phyloP scores from a whole-genome alignment of 2,797 vertebrate genomes.

The Malurus splendens region DNA sequence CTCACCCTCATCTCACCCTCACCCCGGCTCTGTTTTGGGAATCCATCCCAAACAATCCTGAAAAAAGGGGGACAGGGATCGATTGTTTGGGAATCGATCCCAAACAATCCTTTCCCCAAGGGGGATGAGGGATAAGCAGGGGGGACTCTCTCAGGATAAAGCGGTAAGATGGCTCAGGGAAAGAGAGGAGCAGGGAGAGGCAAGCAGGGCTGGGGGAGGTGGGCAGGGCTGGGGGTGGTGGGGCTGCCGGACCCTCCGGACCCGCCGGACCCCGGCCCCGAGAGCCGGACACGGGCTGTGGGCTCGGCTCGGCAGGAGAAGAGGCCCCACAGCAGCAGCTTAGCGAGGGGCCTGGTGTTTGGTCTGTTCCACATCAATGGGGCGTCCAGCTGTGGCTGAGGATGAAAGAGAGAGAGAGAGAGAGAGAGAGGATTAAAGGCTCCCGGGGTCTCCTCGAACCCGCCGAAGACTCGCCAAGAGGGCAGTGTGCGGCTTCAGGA shows the following conservation, averaged over 20 bases:
- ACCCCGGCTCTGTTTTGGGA: fast-evolving
- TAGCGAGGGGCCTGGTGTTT: conserved; percentile 74
- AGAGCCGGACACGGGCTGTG: not conserved
- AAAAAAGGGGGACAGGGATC: no score
- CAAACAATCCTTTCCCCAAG: not conserved
- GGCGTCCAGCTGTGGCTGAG: conserved; percentile 82
- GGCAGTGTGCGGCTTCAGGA: conserved; percentile 36
- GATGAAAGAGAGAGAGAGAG: conserved; percentile 69
- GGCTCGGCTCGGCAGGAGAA: not conserved
- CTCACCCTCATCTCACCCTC: not conserved
- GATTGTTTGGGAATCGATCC: not conserved
- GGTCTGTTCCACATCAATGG: conserved; percentile 87
- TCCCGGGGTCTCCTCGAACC: conserved; percentile 46
- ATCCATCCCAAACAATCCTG: not conserved
- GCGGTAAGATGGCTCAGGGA: not conserved
- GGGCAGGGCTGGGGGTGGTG: not conserved
- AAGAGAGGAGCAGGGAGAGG: not conserved
- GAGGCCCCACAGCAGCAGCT: conserved; percentile 62
- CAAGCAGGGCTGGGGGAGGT: not conserved
- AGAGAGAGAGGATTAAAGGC: conserved; percentile 34
- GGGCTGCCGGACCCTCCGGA: not conserved
- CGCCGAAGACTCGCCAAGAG: conserved; percentile 42
- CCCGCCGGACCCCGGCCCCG: not conserved
- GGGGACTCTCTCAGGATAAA: not conserved
- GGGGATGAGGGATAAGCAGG: not conserved